Percentiles rank a stretch among this genome's conserved stretches.
These are phyloP conservation scores for Phocoena sinus DNA, from an alignment of 2,113 vertebrate species.

Conservation along the genomic window DNA sequence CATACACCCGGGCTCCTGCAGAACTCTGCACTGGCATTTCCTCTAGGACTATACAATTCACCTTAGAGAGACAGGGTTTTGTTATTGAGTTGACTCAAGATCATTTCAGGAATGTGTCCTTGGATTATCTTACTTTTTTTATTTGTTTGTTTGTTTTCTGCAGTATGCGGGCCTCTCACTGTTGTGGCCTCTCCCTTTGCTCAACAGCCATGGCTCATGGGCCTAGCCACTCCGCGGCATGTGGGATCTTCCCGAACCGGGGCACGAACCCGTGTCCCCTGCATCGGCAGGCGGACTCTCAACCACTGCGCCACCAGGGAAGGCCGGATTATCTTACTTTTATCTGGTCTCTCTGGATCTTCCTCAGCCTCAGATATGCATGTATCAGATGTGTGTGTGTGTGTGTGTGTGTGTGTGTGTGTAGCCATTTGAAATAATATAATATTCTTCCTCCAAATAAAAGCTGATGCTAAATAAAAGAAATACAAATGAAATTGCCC, in stretches of 20 bases:
- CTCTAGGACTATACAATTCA: not conserved
- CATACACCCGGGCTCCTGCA: not conserved
- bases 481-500: constrained; percentile 11
- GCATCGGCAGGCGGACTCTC: too few species aligned
- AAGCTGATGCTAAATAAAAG: not conserved
- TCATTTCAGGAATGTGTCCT: not conserved
- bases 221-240: too few species aligned
- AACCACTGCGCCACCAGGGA: too few species aligned
- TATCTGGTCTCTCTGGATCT: not conserved
- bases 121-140: not conserved
- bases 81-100: not conserved
- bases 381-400: not conserved
- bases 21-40: not conserved
- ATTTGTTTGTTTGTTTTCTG: too few species aligned
- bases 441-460: constrained; percentile 40
- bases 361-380: not conserved
- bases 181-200: too few species aligned
- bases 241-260: too few species aligned
- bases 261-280: too few species aligned
- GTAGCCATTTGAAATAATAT: constrained; percentile 38
- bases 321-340: not conserved
- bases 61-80: not conserved
- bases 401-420: not conserved
- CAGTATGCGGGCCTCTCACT: too few species aligned
- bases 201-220: too few species aligned